A percentile compares a stretch with the other conserved stretches of the same genome.
Conservation (phyloP, 2,888 invertebrate species). For the Cataglyphis cursor region DNA sequence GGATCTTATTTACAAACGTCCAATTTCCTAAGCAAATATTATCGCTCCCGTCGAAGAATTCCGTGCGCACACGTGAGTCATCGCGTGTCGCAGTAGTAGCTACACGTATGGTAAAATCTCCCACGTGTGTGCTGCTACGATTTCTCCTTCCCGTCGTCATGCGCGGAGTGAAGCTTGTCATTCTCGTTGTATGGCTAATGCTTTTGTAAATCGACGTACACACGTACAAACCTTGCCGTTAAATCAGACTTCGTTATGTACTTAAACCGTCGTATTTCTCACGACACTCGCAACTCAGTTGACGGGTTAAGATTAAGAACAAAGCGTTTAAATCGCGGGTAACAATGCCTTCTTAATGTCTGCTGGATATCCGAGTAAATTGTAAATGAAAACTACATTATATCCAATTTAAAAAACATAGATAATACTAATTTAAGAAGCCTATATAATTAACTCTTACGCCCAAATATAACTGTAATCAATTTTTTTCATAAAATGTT, state of each 20-base stretch:
- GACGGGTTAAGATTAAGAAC: constrained; percentile 35
- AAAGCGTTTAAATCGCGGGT: constrained; percentile 50
- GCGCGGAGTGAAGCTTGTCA: constrained; percentile 65
- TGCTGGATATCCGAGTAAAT: neutral
- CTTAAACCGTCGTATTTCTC: constrained; percentile 44
- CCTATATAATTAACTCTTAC: neutral
- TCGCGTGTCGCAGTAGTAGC: constrained; percentile 58
- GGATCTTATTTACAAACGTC: constrained; percentile 46
- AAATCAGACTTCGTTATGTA: constrained; percentile 18
- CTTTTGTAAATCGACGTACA: constrained; percentile 58
- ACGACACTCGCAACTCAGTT: constrained; percentile 28
- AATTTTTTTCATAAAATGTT: neutral
- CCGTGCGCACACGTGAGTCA: constrained; percentile 61
- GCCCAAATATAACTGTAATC: neutral
- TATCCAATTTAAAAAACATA: neutral
- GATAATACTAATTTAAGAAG: neutral
- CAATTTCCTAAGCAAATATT: constrained; percentile 54
- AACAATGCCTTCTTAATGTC: neutral
- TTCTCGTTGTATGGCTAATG: constrained; percentile 59
- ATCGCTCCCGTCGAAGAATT: constrained; percentile 49
- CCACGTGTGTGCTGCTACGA: constrained; percentile 65
- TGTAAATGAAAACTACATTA: neutral
- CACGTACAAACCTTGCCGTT: constrained; percentile 27
- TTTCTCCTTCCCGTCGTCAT: constrained; percentile 64
- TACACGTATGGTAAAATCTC: constrained; percentile 63